A percentile compares a stretch with the other conserved stretches of the same genome.
Evolutionary conservation across 1,140 invertebrate species (phyloP).

Genomic region (Heliconius hewitsoni): DNA sequence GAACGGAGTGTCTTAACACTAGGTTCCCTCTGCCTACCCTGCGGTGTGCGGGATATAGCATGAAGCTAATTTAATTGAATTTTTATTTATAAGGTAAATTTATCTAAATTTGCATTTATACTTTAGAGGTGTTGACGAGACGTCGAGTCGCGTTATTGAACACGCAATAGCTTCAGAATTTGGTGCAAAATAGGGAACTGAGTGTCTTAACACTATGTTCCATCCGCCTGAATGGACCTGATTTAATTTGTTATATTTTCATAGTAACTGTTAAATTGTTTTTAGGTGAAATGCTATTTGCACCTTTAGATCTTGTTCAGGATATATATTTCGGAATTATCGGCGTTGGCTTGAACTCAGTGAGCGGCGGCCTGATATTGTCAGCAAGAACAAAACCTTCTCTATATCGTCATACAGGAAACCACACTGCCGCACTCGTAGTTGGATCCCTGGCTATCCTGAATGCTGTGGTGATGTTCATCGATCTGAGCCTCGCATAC

Average conservation of each 20-base stretch:
- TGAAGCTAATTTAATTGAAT: no score
- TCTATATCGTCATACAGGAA: slow-evolving; percentile 57
- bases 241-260: no score
- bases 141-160: no score
- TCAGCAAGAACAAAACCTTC: slow-evolving; percentile 46
- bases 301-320: slow-evolving; percentile 70
- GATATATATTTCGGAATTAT: slow-evolving; percentile 72
- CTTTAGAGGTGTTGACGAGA: slow-evolving; percentile 1
- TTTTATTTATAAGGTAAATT: background rate
- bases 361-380: slow-evolving; percentile 60
- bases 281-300: slow-evolving; percentile 72
- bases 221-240: no score
- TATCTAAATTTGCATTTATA: slow-evolving; percentile 45
- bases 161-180: no score
- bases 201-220: no score
- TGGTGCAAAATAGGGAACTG: no score
- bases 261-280: slow-evolving; percentile 14
- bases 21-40: no score
- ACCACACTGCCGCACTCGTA: slow-evolving; percentile 50
- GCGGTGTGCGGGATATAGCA: no score
- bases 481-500: slow-evolving; percentile 69
- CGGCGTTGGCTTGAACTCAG: slow-evolving; percentile 56
- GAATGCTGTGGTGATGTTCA: slow-evolving; percentile 64
- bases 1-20: no score
- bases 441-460: slow-evolving; percentile 53